Percentiles rank a stretch among this genome's conserved stretches.
Evolutionary conservation across 2,797 vertebrate species (phyloP).

Genomic region (Hippopotamyrus pictus): DNA sequence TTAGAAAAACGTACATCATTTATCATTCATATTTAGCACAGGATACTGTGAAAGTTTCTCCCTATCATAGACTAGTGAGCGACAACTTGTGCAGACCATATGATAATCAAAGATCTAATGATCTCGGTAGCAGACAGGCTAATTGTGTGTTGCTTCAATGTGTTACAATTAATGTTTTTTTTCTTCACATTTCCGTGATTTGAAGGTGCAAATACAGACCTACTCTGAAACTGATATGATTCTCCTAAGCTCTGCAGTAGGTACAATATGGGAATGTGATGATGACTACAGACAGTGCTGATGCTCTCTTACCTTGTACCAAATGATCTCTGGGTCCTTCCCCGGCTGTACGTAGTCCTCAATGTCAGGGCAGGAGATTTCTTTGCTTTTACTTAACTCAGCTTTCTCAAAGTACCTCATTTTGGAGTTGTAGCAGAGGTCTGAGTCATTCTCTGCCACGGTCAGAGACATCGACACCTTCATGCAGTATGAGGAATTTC

Average conservation of each 20-base stretch:
- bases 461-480: conserved; percentile 96
- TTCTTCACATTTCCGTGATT: neutral
- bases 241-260: neutral
- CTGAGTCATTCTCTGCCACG: conserved; percentile 92
- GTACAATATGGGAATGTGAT: neutral
- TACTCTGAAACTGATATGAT: neutral
- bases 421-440: conserved; percentile 95
- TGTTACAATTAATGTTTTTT: neutral
- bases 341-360: conserved; percentile 84
- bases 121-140: neutral
- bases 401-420: conserved; percentile 97
- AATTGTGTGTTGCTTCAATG: neutral
- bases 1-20: neutral
- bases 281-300: neutral
- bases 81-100: neutral
- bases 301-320: conserved; percentile 84
- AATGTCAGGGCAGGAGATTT: conserved; percentile 86
- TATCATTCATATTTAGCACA: neutral
- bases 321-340: conserved; percentile 81
- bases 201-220: neutral
- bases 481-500: conserved; percentile 98
- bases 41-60: neutral
- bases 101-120: neutral
- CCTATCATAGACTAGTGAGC: neutral
- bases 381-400: conserved; percentile 94